Evolutionary conservation across 53 echinoderm and acorn worm species (phyloP).

Genomic region (Paelopatides confundens): DNA sequence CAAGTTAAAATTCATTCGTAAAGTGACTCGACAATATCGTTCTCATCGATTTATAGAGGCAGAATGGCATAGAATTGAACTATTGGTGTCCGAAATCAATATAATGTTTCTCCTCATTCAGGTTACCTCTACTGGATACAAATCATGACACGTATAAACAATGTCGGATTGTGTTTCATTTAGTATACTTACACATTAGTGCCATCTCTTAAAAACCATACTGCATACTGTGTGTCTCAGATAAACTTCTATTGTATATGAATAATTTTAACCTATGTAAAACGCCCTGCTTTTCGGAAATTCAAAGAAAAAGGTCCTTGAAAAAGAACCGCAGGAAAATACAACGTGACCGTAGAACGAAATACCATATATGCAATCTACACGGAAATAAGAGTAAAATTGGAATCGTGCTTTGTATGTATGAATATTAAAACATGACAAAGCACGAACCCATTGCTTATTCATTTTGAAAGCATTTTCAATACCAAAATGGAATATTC

Average conservation of each 20-base stretch:
- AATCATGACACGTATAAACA: constrained; percentile 26
- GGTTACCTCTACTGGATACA: constrained; percentile 12
- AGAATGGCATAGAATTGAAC: background rate
- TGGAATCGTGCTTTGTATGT: too few species aligned
- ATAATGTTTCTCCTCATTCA: background rate
- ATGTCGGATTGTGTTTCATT: background rate
- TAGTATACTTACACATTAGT: background rate
- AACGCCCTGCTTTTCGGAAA: background rate
- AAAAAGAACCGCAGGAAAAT: background rate
- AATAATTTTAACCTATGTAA: background rate
- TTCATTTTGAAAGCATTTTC: too few species aligned
- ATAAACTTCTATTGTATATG: background rate
- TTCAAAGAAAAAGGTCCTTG: background rate
- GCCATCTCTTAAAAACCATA: background rate
- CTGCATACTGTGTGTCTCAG: background rate
- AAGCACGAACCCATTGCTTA: too few species aligned
- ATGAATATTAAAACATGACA: too few species aligned
- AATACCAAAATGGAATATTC: too few species aligned
- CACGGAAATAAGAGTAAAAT: background rate
- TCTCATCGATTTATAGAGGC: background rate
- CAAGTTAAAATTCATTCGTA: constrained; percentile 7
- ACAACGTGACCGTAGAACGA: background rate
- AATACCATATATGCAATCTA: too few species aligned
- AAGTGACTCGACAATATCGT: background rate
- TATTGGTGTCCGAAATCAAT: background rate